Evolutionary conservation across 1,140 invertebrate genomes (phyloP).

Genomic region (Carcinoscorpius rotundicauda): DNA sequence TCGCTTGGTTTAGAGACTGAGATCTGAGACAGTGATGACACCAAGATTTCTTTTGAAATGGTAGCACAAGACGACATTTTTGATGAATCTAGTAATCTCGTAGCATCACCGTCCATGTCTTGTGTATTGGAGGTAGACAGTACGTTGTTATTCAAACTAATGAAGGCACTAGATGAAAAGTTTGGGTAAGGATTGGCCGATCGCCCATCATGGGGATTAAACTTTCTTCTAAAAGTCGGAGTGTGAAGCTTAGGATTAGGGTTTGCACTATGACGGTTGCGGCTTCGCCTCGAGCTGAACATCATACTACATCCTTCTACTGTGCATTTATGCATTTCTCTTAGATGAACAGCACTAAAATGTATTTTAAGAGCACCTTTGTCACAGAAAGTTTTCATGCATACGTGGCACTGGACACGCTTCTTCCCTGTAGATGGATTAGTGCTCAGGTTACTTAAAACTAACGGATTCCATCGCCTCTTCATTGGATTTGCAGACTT

Average conservation of each 20-base stretch:
- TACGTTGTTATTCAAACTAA: not conserved
- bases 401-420: conserved; percentile 94
- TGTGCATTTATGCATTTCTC: conserved; percentile 99
- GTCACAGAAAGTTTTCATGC: conserved; percentile 98
- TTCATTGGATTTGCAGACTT: conserved; percentile 80
- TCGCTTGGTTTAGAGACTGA: no score
- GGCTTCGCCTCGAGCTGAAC: conserved; percentile 90
- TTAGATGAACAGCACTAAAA: conserved; percentile 94
- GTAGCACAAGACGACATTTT: no score
- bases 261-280: conserved; percentile 94
- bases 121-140: no score
- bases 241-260: conserved; percentile 97
- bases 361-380: conserved; percentile 99
- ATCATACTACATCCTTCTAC: conserved; percentile 99
- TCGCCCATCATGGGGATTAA: conserved; percentile 81
- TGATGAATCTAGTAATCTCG: no score
- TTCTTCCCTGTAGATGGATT: conserved; percentile 89
- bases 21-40: no score
- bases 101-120: no score
- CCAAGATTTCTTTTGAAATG: no score
- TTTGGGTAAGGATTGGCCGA: conserved; percentile 71
- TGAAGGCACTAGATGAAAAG: conserved; percentile 37
- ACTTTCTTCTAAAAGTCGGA: conserved; percentile 78
- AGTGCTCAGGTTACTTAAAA: conserved; percentile 75
- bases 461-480: conserved; percentile 80